A percentile compares a stretch with the other conserved stretches of the same genome.
Conservation (phyloP, 2,113 vertebrate genomes). For the Steatornis caripensis region DNA sequence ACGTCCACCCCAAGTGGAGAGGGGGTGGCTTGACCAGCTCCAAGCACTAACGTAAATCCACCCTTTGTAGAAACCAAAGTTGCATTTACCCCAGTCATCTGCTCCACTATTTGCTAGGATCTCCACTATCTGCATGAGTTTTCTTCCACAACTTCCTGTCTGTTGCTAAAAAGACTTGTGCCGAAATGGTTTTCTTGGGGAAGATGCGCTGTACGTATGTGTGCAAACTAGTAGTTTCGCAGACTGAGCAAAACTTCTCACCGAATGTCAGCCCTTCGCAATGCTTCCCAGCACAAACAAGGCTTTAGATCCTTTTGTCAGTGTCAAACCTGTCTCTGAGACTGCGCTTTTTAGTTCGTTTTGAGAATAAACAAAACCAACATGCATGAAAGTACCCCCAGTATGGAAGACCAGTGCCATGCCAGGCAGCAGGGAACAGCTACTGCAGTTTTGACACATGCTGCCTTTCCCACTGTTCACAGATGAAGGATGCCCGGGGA, state of each 20-base stretch:
- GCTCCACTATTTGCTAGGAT: background rate
- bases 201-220: background rate
- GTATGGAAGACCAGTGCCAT: background rate
- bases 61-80: background rate
- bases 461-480: background rate
- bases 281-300: background rate
- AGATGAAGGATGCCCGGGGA: background rate
- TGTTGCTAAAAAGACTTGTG: background rate
- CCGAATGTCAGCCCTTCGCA: background rate
- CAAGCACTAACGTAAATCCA: background rate
- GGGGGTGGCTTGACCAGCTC: background rate
- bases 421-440: background rate
- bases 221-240: background rate
- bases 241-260: background rate
- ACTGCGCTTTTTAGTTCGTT: background rate
- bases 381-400: background rate
- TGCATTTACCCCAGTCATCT: background rate
- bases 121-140: background rate
- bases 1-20: background rate
- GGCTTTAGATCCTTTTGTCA: background rate
- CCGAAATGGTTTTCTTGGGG: background rate
- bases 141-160: background rate
- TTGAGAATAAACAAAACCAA: background rate
- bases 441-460: accelerated
- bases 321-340: background rate